Evolutionary conservation across 1,140 invertebrate species (phyloP), one percentile per base, ranked within the genome.

Genomic region (Galendromus occidentalis): DNA sequence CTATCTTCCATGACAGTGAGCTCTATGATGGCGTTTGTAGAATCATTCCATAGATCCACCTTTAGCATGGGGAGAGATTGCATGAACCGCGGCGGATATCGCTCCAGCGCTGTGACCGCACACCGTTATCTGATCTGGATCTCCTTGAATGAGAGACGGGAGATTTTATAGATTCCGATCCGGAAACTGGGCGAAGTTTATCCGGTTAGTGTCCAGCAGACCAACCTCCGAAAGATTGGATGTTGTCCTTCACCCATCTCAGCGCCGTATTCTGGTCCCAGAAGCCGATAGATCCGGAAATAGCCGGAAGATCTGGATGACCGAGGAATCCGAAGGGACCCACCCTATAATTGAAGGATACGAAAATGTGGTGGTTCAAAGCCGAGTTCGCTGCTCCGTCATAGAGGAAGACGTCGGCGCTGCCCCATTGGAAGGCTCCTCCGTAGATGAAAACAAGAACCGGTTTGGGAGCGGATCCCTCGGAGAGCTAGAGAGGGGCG

Each of bases 221-320:
- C 51, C 2, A 25, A 59, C 94, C 94, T 42, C 92, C 93, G 76
- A 98, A 98, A 29, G 82, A 80, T 64, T 82, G 82, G 67, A 97
- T 94, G 76, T 98, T 97, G 72, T 91, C 86, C 73, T 85, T 84
- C 5, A 98, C 84, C 88, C 89, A 94, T 73, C 91, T 85, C 41
- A 94, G 79, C 4, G 89, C 92, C 85, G 95, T 86, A 69, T 91
- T 77, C 76, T 95, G 92, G 75, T 97, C 91, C 71, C 90, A 93
- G 67, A 97, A 76, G 9, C 92, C 94, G 55, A 89, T 85, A 75
- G 97, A 98, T 9, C 93, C 93, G 0, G 91, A 90, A 20, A 89
- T 88, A 70, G 93, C 89, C 5, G 85, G 77, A 20, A 66, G 68
- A 9, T 68, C 68, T 68, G 86, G 88, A 71, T 97, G 86, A 74